Conservation (phyloP, 2,888 invertebrate species). For the Patella caerulea region DNA sequence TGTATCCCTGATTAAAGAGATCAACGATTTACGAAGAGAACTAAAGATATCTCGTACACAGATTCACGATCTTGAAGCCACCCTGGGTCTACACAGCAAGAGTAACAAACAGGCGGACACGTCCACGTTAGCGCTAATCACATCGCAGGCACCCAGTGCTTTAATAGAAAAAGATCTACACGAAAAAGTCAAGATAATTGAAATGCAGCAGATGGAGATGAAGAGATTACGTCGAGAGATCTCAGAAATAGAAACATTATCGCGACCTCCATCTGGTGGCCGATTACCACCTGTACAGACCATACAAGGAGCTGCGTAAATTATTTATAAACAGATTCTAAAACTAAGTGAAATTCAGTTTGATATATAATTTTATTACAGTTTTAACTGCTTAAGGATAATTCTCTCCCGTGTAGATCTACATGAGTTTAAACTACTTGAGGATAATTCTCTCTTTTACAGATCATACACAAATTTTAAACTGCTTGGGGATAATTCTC, state of each 20-base stretch:
- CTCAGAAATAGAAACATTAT: constrained; percentile 51
- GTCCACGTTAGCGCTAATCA: constrained; percentile 51
- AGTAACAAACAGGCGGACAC: constrained; percentile 53
- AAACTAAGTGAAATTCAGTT: not conserved
- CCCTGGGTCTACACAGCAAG: constrained; percentile 69
- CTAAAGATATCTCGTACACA: constrained; percentile 79
- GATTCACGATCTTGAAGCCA: constrained; percentile 81
- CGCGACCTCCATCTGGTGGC: constrained; percentile 52
- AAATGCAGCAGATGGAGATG: constrained; percentile 73
- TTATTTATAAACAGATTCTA: not conserved
- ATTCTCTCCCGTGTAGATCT: too few species aligned
- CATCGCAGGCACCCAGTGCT: constrained; percentile 65
- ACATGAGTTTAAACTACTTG: too few species aligned
- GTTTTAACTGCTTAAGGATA: too few species aligned
- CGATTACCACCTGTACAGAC: constrained; percentile 53
- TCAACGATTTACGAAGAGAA: constrained; percentile 82
- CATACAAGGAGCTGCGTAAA: constrained; percentile 29
- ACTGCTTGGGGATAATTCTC: too few species aligned
- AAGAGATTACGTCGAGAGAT: constrained; percentile 66
- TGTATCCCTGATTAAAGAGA: constrained; percentile 82
- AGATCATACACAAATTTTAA: too few species aligned
- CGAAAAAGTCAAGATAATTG: constrained; percentile 73
- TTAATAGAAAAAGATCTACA: constrained; percentile 79
- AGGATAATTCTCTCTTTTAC: too few species aligned
- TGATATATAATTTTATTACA: too few species aligned